Evolutionary conservation across 2,888 invertebrate species (phyloP), one percentile per base, ranked within the genome.

Genomic region (Leucophora obtusa): DNA sequence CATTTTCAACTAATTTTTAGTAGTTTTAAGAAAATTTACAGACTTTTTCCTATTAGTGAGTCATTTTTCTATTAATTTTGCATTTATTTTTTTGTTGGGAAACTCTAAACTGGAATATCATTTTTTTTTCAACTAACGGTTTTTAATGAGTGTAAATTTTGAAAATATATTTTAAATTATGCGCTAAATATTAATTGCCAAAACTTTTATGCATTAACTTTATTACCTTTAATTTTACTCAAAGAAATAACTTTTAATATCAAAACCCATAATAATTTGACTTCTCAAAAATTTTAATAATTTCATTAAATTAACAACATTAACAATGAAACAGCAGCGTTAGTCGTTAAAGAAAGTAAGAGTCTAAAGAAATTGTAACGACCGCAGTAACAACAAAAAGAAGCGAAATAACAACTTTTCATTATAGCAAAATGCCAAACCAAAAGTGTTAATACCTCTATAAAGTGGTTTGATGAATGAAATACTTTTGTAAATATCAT

Each of bases 351-450:
- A 28, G 14, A 18, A 17, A 43, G 7, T 14, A 28, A 24, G 10
- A 50, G 18, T 8, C 15, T 35, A 1, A 54, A 68, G 9, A 14
- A 73, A 68, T 71, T 21, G 10, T 28, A 51, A 51, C 15, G 15
- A 71, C 54, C 75, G 33, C 79, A 70, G 71, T 5, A 75, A 62
- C 50, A 71, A 72, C 75, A 80, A 79, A 75, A 79, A 17, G 33
- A 60, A 51, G 33, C 47, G 28, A 63, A 68, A 66, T 56, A 33
- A n/a, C 47, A 56, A 43, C 9, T 38, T 2, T 18, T 60, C n/a
- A 51, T 35, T 2, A 60, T 14, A 60, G 28, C 47, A 35, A 9
- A 43, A 15, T 63, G 7, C 47, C 59, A 59, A 72, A 17, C 8
- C 35, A 76, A 54, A 69, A 51, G 28, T 62, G 28, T 75, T 76